These are phyloP conservation scores for Solenodon paradoxus DNA, from an alignment of 2,113 vertebrate genomes.

Conservation along the genomic window DNA sequence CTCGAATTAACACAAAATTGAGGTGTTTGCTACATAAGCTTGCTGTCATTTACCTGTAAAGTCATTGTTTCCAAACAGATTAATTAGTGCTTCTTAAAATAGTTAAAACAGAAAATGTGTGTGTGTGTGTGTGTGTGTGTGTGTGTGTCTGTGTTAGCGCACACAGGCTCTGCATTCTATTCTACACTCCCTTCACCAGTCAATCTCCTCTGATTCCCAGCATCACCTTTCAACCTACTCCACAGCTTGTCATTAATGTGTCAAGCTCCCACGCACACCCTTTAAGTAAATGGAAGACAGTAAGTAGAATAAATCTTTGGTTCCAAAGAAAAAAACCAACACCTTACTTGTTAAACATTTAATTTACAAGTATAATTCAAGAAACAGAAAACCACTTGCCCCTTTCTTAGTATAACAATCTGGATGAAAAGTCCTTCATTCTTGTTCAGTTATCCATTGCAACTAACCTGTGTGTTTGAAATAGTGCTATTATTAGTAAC, in stretches of 20 bases:
- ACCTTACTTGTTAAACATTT: conserved; percentile 23
- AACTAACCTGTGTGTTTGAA: neutral
- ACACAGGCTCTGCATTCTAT: neutral
- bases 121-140: no score
- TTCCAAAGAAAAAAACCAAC: neutral
- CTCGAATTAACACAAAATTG: conserved; percentile 26
- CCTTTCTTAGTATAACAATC: neutral
- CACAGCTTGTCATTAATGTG: neutral
- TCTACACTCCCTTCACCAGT: neutral
- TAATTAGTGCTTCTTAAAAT: neutral
- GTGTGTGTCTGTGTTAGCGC: no score
- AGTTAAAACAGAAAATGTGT: neutral
- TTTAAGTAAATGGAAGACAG: neutral
- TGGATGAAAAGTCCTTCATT: neutral
- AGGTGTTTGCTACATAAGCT: conserved; percentile 20
- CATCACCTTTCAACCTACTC: neutral
- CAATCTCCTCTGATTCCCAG: neutral
- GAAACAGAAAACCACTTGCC: neutral
- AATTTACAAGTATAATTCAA: conserved; percentile 43
- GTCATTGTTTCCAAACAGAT: conserved; percentile 26
- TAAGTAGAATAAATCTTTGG: neutral
- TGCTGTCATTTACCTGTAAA: conserved; percentile 18
- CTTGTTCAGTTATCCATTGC: neutral
- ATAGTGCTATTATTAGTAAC: neutral
- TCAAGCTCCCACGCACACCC: neutral